These are phyloP conservation scores for Globicephala melas DNA, from an alignment of 2,113 vertebrate genomes.

Conservation along the genomic window DNA sequence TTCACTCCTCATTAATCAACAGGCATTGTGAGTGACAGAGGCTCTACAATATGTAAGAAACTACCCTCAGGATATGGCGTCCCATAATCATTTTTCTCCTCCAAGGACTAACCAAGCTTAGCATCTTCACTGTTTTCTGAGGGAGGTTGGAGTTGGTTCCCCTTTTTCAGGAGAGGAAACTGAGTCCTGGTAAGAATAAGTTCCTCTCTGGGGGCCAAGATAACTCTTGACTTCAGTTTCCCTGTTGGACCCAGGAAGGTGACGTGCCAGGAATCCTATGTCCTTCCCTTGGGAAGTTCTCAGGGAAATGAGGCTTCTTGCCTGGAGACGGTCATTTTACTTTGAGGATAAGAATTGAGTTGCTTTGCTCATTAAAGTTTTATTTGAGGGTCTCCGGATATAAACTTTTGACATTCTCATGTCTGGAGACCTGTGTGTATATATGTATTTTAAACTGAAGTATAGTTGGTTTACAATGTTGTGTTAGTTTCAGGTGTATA, in stretches of 20 bases:
- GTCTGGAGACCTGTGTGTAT: background rate
- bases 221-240: background rate
- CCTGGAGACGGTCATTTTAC: background rate
- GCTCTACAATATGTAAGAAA: background rate
- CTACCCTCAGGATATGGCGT: background rate
- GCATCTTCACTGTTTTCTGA: background rate
- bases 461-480: too few relatives aligned
- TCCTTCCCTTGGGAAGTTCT: background rate
- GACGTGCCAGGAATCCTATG: background rate
- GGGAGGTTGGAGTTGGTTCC: background rate
- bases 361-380: background rate
- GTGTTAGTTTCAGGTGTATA: too few relatives aligned
- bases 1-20: background rate
- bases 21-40: background rate
- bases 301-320: background rate
- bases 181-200: background rate
- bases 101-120: background rate
- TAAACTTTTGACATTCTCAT: background rate
- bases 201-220: background rate
- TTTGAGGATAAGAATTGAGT: background rate
- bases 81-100: background rate
- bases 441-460: too few relatives aligned
- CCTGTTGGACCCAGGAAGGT: background rate
- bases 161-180: background rate
- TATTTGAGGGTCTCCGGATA: background rate